These are phyloP conservation scores for Tragelaphus imberbis DNA, from an alignment of 2,113 vertebrate genomes.

Conservation along the genomic window DNA sequence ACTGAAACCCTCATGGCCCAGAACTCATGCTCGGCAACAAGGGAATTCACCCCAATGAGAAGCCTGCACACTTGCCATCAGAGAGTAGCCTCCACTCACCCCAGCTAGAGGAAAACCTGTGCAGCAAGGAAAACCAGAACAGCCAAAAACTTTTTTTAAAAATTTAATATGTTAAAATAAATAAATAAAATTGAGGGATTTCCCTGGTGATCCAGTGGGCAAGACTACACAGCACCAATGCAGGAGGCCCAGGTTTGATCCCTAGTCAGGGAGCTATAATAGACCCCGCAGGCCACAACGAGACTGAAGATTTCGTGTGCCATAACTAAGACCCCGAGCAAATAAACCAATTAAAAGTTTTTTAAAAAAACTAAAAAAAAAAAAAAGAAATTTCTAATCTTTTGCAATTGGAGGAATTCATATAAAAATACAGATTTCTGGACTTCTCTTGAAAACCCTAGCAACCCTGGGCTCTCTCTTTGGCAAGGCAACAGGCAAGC, in stretches of 20 bases:
- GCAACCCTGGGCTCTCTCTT: neutral
- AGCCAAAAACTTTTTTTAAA: too few species aligned
- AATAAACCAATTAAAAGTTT: neutral
- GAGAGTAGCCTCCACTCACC: neutral
- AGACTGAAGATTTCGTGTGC: rapidly evolving
- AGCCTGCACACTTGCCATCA: neutral
- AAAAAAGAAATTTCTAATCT: neutral
- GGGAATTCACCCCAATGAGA: neutral
- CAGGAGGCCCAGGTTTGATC: neutral
- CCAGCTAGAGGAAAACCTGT: neutral
- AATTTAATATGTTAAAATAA: neutral
- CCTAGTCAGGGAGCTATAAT: neutral
- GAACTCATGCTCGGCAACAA: neutral
- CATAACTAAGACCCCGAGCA: rapidly evolving
- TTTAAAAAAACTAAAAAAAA: neutral
- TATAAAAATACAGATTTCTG: neutral
- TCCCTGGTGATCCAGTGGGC: neutral
- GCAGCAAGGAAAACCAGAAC: neutral
- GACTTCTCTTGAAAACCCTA: neutral
- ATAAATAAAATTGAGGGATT: neutral
- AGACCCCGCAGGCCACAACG: rapidly evolving
- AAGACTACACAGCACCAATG: neutral
- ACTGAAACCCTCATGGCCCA: neutral
- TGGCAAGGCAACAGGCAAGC: neutral
- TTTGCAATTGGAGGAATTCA: neutral